Percentiles rank a stretch among this genome's conserved stretches.
These are phyloP conservation scores for Drosophila sturtevanti DNA, from an alignment of 1,140 invertebrate genomes.

Conservation along the genomic window DNA sequence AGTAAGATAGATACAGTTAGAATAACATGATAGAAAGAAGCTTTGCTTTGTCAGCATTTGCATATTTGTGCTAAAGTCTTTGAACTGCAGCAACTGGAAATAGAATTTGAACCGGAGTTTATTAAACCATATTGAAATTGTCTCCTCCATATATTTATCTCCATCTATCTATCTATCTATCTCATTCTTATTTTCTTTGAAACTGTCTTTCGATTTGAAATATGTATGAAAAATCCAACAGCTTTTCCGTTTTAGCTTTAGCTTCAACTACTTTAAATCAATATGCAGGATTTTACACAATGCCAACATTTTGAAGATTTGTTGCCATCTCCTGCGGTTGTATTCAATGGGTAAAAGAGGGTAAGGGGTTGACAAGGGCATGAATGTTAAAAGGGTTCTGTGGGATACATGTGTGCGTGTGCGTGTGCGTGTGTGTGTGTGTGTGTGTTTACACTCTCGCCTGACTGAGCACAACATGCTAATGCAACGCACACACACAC, in stretches of 20 bases:
- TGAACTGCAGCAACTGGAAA: conserved; percentile 25
- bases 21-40: conserved; percentile 20
- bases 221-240: not conserved
- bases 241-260: not conserved
- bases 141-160: not conserved
- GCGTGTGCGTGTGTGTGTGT: not conserved
- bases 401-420: not conserved
- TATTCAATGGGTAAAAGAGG: conserved; percentile 14
- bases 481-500: conserved; percentile 5
- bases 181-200: not conserved
- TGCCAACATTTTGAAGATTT: conserved; percentile 3
- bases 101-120: conserved; percentile 13
- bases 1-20: conserved; percentile 10
- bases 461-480: conserved; percentile 38
- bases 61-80: conserved; percentile 42
- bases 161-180: not conserved
- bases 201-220: not conserved
- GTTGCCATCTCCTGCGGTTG: conserved; percentile 9
- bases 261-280: conserved; percentile 2
- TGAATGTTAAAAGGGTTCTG: not conserved
- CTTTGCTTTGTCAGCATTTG: conserved; percentile 33
- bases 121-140: conserved; percentile 25
- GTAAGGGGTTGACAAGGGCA: not conserved
- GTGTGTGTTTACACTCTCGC: conserved; percentile 29
- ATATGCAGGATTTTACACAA: conserved; percentile 1